phyloP scores from a whole-genome alignment of 1,140 invertebrate species.

The Zelostemma sp. region DNA sequence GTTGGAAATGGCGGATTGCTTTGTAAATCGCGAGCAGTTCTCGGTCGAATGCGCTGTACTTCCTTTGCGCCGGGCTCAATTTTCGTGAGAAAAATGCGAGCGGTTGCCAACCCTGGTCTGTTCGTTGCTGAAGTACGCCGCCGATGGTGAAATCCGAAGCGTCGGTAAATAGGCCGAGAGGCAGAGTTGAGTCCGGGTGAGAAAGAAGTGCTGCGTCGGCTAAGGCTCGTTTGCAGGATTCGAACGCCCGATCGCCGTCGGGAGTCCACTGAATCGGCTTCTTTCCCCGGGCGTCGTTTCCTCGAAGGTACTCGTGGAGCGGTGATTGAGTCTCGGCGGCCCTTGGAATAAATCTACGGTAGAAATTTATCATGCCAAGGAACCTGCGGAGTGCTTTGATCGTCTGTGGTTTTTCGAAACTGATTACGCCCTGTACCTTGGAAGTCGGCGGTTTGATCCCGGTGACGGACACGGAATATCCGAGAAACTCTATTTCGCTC shows the following conservation, averaged over 20 bases:
- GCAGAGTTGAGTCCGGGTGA: slow-evolving; percentile 32
- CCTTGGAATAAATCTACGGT: slow-evolving; percentile 39
- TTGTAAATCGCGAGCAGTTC: slow-evolving; percentile 60
- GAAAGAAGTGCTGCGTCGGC: slow-evolving; percentile 39
- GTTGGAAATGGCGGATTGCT: slow-evolving; percentile 51
- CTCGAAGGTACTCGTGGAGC: slow-evolving; percentile 32
- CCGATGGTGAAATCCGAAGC: slow-evolving; percentile 48
- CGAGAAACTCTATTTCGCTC: slow-evolving; percentile 50
- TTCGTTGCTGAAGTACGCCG: slow-evolving; percentile 48
- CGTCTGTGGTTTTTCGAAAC: slow-evolving; percentile 24
- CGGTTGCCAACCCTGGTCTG: slow-evolving; percentile 47
- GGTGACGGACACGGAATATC: slow-evolving; percentile 42
- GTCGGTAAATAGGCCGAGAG: slow-evolving; percentile 34
- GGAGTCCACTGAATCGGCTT: slow-evolving; percentile 36
- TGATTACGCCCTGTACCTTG: slow-evolving; percentile 11
- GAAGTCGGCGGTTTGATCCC: slow-evolving; percentile 50
- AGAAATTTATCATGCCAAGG: slow-evolving; percentile 47
- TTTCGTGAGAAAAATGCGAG: slow-evolving; percentile 63
- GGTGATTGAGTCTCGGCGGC: slow-evolving; percentile 35
- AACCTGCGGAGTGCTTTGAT: slow-evolving; percentile 17
- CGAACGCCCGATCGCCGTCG: slow-evolving; percentile 33
- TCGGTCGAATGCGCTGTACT: slow-evolving; percentile 58
- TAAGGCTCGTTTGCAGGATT: slow-evolving; percentile 39
- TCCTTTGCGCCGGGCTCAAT: slow-evolving; percentile 45
- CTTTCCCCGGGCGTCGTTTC: slow-evolving; percentile 31